Conservation (phyloP, 2,888 invertebrate genomes). For the Chrysina gloriosa region DNA sequence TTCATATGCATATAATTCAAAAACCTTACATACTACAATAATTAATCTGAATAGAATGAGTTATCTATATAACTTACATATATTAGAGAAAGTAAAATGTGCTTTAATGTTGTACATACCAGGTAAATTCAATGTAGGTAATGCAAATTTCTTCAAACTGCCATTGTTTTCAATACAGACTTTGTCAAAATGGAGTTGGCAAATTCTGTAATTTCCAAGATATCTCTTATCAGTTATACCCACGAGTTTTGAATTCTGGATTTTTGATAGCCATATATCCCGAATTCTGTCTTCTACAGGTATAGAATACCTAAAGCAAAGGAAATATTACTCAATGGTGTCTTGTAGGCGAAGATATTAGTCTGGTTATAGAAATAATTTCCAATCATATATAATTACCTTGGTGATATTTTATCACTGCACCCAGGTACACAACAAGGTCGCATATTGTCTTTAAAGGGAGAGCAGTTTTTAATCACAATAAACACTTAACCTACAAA, state of each 20-base stretch:
- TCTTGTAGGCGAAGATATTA: neutral
- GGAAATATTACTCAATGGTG: neutral
- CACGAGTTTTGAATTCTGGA: neutral
- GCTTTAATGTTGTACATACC: neutral
- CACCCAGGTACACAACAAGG: no score
- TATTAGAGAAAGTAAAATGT: neutral
- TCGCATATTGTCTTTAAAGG: no score
- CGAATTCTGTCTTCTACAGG: neutral
- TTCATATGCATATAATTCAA: no score
- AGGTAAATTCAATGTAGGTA: neutral
- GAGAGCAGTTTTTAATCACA: no score
- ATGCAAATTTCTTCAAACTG: neutral
- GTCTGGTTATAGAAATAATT: no score
- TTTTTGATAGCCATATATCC: neutral
- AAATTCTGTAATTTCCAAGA: neutral
- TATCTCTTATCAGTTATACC: neutral
- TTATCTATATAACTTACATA: no score
- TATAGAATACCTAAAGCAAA: neutral
- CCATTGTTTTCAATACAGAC: neutral
- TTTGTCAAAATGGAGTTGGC: neutral
- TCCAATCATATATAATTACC: no score
- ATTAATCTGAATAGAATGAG: no score
- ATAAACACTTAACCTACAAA: no score
- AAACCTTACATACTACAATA: no score
- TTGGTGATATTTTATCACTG: no score